Conservation (phyloP, 2,113 vertebrate genomes). For the Cyanistes caeruleus region DNA sequence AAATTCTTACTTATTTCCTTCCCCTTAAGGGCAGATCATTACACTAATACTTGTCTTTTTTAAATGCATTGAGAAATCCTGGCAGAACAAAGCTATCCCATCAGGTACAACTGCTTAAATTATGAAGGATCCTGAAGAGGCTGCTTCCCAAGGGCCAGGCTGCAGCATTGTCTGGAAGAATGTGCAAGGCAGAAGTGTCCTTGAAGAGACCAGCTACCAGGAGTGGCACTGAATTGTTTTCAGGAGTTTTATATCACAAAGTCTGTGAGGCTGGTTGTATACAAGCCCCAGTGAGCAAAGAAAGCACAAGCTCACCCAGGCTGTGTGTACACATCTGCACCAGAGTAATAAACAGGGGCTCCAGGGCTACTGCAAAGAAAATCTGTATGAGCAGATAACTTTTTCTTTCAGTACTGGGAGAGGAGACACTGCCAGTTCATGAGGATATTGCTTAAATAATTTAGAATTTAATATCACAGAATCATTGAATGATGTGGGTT, state of each 20-base stretch:
- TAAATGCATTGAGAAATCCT: not conserved
- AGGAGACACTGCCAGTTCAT: not conserved
- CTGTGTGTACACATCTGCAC: not conserved
- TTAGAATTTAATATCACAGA: not conserved
- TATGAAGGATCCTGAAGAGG: not conserved
- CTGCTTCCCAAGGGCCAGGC: not conserved
- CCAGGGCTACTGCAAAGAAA: not conserved
- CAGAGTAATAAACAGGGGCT: not conserved
- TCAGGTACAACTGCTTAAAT: not conserved
- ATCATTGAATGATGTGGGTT: not conserved
- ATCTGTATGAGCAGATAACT: not conserved
- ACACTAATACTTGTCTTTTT: not conserved
- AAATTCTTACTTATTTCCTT: not conserved
- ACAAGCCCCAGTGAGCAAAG: not conserved
- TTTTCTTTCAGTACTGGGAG: not conserved
- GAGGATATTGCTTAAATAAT: not conserved
- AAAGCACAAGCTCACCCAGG: not conserved
- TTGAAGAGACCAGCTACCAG: not conserved
- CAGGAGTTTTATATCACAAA: not conserved
- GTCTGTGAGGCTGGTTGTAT: not conserved
- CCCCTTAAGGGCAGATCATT: accelerated
- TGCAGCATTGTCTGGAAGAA: not conserved
- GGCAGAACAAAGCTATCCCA: not conserved
- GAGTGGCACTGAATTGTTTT: not conserved
- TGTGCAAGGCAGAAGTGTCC: not conserved